Evolutionary conservation across 2,113 vertebrate genomes (phyloP).

Genomic region (Bujurquina vittata): DNA sequence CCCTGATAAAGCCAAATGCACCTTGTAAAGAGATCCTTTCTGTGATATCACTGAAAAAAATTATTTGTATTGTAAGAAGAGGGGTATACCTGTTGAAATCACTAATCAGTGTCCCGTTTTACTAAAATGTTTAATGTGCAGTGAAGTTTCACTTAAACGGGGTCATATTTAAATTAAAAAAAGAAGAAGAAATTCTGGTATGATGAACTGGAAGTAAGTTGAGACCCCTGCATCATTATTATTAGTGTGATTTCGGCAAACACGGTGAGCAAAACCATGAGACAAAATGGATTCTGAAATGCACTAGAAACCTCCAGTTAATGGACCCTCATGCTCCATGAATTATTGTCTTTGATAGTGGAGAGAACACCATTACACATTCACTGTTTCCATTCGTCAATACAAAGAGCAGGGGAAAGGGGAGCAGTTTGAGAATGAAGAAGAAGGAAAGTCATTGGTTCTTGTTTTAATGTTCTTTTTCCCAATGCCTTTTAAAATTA

Average conservation of each 20-base stretch:
- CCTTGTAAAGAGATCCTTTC: neutral
- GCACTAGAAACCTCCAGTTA: slow-evolving; percentile 41
- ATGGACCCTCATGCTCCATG: slow-evolving; percentile 51
- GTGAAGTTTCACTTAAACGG: neutral
- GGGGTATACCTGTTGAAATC: neutral
- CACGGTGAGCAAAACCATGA: slow-evolving; percentile 13
- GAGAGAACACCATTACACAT: slow-evolving; percentile 52
- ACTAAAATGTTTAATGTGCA: neutral
- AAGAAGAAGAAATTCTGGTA: neutral
- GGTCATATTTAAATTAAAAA: neutral
- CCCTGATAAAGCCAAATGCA: neutral
- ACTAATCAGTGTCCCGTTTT: neutral
- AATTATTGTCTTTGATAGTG: slow-evolving; percentile 48
- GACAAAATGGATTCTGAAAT: slow-evolving; percentile 51
- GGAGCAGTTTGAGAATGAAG: neutral
- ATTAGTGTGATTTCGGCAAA: slow-evolving; percentile 21
- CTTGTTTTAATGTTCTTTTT: slow-evolving; percentile 15
- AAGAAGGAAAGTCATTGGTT: slow-evolving; percentile 33
- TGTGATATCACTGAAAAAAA: neutral
- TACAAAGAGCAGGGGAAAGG: neutral
- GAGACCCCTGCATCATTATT: slow-evolving; percentile 9
- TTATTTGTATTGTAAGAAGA: neutral
- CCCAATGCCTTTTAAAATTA: slow-evolving; percentile 29
- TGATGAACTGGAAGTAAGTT: neutral
- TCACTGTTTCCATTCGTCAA: slow-evolving; percentile 49